Base-by-base conservation (phyloP, 2,113 vertebrate genomes). In the Oncorhynchus masou region DNA sequence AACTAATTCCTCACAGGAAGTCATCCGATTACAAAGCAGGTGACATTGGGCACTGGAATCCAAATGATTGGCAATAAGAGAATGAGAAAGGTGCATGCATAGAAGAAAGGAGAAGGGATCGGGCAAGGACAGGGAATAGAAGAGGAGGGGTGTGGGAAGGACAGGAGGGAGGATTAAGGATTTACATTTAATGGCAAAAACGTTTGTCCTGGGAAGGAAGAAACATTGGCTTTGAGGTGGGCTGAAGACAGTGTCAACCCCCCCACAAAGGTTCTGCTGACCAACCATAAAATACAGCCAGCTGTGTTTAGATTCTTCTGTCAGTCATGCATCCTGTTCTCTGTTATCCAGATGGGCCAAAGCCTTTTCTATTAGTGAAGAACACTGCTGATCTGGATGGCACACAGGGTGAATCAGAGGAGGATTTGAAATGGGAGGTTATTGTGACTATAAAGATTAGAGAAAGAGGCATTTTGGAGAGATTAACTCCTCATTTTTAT, bases 1-100 rank as follows among this genome's bases (percentile, higher is more conserved):
- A 98, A 96, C 95, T 99, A 97, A 99, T 98, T 98, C 95, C 89
- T 92, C 94, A 7, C 92, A 94, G 95, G 95, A 95, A 96, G 96
- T 98, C 98, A 98, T 97, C 96, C 95, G 95, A 98, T 97, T 98
- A 99, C 95, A 96, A 95, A 95, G 96, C 96, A 98, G 96, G 96
- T 97, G 96, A 97, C 96, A 96, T 91, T 89, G 94, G 93, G 94
- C 89, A 88, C 92, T 92, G 91, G 93, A 73, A 95, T 94, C 94
- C 93, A 95, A 94, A 95, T 93, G 92, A 95, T 95, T 94, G 94
- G 94, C 94, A 95, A 92, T 95, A 96, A 96, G 94, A 94, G 92
- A 90, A 89, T 91, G 27, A 95, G 82, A 82, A 94, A 95, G 94
- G 94, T 95, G 91, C 90, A 89, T 84, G 91, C 90, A 85, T 81